Percentiles rank a stretch among this genome's conserved stretches.
Evolutionary conservation across 2,888 invertebrate genomes (phyloP).

Genomic region (Drosophila acutilabella): DNA sequence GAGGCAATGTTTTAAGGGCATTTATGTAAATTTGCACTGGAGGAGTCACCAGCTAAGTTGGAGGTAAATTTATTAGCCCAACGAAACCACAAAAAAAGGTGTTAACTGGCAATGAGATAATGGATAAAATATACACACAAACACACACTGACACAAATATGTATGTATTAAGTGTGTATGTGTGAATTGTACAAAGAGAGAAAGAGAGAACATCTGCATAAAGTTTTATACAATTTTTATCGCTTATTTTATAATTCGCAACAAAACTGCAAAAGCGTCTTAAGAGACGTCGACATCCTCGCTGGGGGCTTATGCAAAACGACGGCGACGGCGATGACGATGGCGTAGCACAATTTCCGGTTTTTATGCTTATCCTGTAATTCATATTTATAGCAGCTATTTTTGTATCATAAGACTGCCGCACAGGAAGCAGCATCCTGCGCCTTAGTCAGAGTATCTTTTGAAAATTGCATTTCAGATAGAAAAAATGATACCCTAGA

Average conservation of each 20-base stretch:
- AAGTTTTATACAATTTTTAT: conserved; percentile 80
- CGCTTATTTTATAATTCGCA: conserved; percentile 79
- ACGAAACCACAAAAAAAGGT: conserved; percentile 67
- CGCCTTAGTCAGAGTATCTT: conserved; percentile 46
- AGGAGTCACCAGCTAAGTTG: conserved; percentile 1
- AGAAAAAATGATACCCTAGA: conserved; percentile 18
- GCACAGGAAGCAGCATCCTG: conserved; percentile 58
- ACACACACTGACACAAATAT: no score
- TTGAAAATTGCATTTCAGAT: conserved; percentile 72
- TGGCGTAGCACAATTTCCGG: conserved; percentile 82
- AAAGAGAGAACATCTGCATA: conserved; percentile 60
- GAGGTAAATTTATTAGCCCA: conserved; percentile 66
- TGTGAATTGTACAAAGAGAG: conserved; percentile 15
- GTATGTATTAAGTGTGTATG: conserved; percentile 44
- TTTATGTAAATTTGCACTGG: conserved; percentile 66
- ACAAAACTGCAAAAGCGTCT: conserved; percentile 77
- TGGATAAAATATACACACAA: conserved; percentile 66
- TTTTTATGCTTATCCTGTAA: conserved; percentile 84
- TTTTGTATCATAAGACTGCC: conserved; percentile 58
- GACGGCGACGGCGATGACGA: conserved; percentile 39
- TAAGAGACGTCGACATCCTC: conserved; percentile 46
- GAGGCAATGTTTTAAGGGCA: conserved; percentile 46
- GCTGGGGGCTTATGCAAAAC: conserved; percentile 71
- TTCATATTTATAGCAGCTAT: conserved; percentile 83
- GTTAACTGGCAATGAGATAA: conserved; percentile 72